Percentiles rank a stretch among this genome's conserved stretches.
Evolutionary conservation across 2,113 vertebrate genomes (phyloP).

Genomic region (Syngnathus typhle): DNA sequence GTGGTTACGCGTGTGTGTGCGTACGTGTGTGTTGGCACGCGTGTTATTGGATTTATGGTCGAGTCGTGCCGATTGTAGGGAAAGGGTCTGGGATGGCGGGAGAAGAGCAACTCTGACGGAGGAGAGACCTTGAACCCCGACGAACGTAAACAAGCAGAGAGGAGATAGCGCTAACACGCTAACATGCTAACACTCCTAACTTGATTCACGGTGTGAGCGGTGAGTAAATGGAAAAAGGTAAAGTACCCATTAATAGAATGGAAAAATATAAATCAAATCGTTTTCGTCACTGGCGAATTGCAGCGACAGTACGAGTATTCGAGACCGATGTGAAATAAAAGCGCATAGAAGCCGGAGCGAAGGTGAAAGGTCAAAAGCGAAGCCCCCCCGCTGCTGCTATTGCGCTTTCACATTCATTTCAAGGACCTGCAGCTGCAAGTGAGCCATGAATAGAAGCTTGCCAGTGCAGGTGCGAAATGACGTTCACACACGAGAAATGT

Average conservation of each 20-base stretch:
- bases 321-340: neutral
- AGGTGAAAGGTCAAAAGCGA: constrained; percentile 2
- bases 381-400: neutral
- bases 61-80: constrained; percentile 21
- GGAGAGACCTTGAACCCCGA: constrained; percentile 48
- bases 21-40: constrained; percentile 27
- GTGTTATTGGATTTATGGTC: constrained; percentile 59
- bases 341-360: neutral
- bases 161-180: constrained; percentile 41
- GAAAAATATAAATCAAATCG: neutral
- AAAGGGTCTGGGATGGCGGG: constrained; percentile 13
- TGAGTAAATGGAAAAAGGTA: neutral
- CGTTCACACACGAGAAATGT: neutral
- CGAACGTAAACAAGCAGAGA: constrained; percentile 32
- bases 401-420: neutral
- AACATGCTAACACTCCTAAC: neutral
- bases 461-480: constrained; percentile 2
- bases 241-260: neutral
- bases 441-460: neutral
- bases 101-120: constrained; percentile 30
- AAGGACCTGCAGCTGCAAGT: neutral
- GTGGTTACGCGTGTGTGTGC: constrained; percentile 15
- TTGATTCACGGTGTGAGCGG: too few species aligned
- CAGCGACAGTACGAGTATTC: too few species aligned
- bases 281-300: too few species aligned